Base-by-base conservation (phyloP, 1,140 invertebrate genomes). In the Mesaphorura yosii region DNA sequence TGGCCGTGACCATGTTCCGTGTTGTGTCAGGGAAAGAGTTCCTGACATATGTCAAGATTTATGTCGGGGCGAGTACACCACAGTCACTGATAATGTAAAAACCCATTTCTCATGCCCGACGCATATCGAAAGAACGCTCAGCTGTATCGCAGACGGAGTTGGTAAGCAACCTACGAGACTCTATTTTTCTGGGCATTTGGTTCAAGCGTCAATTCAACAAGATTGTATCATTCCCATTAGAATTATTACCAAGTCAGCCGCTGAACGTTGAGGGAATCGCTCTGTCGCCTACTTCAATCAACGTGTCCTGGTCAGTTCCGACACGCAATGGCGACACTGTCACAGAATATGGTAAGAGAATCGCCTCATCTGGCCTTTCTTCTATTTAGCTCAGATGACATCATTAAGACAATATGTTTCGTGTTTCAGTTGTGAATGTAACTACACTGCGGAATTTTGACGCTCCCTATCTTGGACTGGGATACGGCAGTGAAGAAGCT, bases 41-140 rank as follows among this genome's bases (percentile, higher is more conserved):
- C 85, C 85, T 0, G 82, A 86, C 67, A 78, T 86, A 48, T 88
- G 86, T 66, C 83, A 85, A 64, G 83, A 87, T 60, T 81, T 87
- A 45, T 88, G 86, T 64, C 69, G 80, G n/a, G 86, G 86, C 28
- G 82, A 86, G 62, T 88, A 86, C 66, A 84, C 82, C 0, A 75
- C 82, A 0, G 83, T 84, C n/a, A 86, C 83, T 0, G 82, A 86
- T 66, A 82, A 81, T 54, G 80, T 88, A 19, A 82, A 84, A 67
- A 83, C 84, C 2, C 83, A 87, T 59, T 84, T 85, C 64, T 85
- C 83, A 1, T 88, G 85, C 66, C 79, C 83, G 1, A 76, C 82
- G 2, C 84, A 85, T 60, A 86, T 84, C n/a, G 78, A 86, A 62
- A 78, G 81, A 58, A 86, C 84, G 0, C 68, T 88, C 6, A 80